Evolutionary conservation across 2,113 vertebrate species (phyloP), one percentile per base, ranked within the genome.

Genomic region (Pomatostomus ruficeps): DNA sequence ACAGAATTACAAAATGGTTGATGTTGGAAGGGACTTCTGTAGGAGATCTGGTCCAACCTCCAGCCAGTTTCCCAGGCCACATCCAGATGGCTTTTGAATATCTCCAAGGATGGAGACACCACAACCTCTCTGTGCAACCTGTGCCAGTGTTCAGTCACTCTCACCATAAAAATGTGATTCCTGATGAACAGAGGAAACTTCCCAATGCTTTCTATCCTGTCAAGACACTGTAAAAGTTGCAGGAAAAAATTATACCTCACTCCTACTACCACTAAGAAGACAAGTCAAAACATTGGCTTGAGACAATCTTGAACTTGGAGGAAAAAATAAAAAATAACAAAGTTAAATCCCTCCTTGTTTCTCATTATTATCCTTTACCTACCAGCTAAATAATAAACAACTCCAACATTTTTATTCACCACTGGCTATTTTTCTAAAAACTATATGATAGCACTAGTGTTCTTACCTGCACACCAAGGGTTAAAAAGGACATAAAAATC

Each of bases 401-500:
- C 1, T 48, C 63, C 38, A 49, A 68, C 12, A n/a, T 21, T 72
- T 87, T 80, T 62, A 46, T 12, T 76, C 25, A 54, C 57, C 5
- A 22, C 12, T 75, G 82, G 6, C 8, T 26, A n/a, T 79, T 94
- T 89, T 82, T 93, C 38, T 85, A 80, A 40, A 85, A 85, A 51
- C 5, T 52, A 43, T 26, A 11, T 73, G 38, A 75, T 35, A 36
- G 25, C 9, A 29, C 25, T 65, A 45, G 20, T 49, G 35, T 28
- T 72, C 79, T 95, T 95, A 96, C 92, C 91, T 91, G 92, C 95
- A 81, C 95, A 96, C 93, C 91, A 97, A n/a, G 76, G 92, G 63
- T 97, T 97, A 59, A 96, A 96, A 48, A 95, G 89, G 28, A 96
- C 75, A 28, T 91, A 96, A 90, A 96, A 96, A 45, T 96, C 86